Percentiles rank a stretch among this genome's conserved stretches.
Conservation (phyloP, 1,140 invertebrate genomes). For the Ceratina japonica region DNA sequence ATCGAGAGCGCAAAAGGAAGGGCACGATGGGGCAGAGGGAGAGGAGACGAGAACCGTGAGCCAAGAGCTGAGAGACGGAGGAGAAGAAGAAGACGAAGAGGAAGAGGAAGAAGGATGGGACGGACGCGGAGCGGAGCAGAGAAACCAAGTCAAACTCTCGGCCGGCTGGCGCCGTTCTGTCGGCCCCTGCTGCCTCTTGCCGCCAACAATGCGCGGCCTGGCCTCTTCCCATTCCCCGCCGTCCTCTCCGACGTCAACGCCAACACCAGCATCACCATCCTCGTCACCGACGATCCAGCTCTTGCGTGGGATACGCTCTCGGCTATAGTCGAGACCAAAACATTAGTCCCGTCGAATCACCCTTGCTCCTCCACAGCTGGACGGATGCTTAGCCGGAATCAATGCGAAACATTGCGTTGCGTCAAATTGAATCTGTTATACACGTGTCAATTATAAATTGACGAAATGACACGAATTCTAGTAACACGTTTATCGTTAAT, state of each 20-base stretch:
- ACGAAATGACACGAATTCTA: too few relatives aligned
- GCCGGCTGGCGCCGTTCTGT: constrained; percentile 74
- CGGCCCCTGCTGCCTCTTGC: constrained; percentile 68
- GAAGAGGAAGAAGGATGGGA: constrained; percentile 40
- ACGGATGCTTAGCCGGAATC: too few relatives aligned
- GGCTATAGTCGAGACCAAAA: too few relatives aligned
- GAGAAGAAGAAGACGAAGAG: not conserved
- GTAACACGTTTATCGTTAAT: too few relatives aligned
- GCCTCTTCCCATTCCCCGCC: not conserved
- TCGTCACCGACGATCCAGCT: constrained; percentile 11
- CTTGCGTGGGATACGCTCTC: too few relatives aligned
- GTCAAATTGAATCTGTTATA: too few relatives aligned
- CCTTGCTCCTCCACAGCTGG: too few relatives aligned
- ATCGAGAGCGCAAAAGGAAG: constrained; percentile 22
- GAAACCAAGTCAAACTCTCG: constrained; percentile 65
- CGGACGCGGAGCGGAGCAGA: constrained; percentile 18
- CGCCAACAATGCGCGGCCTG: constrained; percentile 64
- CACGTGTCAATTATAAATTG: too few relatives aligned
- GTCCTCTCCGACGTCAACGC: constrained; percentile 44
- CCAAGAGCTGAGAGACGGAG: not conserved
- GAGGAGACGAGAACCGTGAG: constrained; percentile 17
- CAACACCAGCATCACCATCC: constrained; percentile 23
- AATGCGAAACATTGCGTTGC: too few relatives aligned
- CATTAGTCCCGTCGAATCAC: too few relatives aligned
- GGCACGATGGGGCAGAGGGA: not conserved